phyloP scores from a whole-genome alignment of 2,888 invertebrate genomes.

The Philereme vetulata region DNA sequence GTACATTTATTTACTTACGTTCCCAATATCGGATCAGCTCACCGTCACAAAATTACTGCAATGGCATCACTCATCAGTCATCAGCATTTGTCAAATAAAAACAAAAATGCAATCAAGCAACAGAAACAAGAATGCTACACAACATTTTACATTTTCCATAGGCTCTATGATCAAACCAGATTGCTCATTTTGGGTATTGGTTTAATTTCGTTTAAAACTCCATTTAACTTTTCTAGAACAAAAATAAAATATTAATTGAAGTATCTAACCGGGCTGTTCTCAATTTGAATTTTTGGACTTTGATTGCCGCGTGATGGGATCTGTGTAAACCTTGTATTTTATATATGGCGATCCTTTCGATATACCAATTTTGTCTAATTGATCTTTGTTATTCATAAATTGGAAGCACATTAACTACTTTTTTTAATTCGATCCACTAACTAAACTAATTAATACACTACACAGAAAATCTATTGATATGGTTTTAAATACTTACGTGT shows the following conservation, averaged over 20 bases:
- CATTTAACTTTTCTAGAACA: constrained; percentile 35
- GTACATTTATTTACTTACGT: no score
- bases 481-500: no score
- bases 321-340: constrained; percentile 34
- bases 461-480: no score
- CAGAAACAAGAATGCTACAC: not conserved
- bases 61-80: no score
- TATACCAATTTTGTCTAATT: constrained; percentile 44
- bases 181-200: not conserved
- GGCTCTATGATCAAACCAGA: not conserved
- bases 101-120: no score
- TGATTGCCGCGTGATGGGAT: constrained; percentile 33
- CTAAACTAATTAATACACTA: no score
- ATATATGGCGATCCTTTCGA: constrained; percentile 36
- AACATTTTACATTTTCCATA: not conserved
- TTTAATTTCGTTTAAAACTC: constrained; percentile 26
- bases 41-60: no score
- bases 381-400: constrained; percentile 42
- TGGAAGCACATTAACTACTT: not conserved
- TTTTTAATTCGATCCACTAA: no score
- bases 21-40: no score
- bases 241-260: constrained; percentile 41
- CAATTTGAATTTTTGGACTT: constrained; percentile 37
- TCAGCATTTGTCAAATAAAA: no score
- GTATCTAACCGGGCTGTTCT: constrained; percentile 32